phyloP scores from a whole-genome alignment of 2,797 vertebrate species.

The Rhynchotus rufescens region DNA sequence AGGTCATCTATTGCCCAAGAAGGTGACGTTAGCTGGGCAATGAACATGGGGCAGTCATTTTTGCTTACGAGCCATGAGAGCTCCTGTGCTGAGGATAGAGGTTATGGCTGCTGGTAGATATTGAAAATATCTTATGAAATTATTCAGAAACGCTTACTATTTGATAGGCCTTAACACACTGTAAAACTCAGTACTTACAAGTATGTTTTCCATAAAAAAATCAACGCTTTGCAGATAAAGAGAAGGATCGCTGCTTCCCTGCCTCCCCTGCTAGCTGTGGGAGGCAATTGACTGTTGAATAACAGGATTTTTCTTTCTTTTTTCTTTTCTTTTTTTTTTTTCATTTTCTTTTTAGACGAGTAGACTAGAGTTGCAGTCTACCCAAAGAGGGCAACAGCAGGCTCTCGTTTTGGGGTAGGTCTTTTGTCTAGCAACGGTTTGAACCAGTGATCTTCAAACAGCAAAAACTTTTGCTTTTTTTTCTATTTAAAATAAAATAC shows the following conservation, averaged over 20 bases:
- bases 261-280: constrained; percentile 47
- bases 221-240: constrained; percentile 61
- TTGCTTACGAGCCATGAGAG: not conserved
- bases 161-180: constrained; percentile 20
- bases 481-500: constrained; percentile 6
- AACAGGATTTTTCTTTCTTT: not conserved
- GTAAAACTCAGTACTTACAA: constrained; percentile 45
- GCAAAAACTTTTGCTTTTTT: not conserved
- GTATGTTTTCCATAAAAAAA: constrained; percentile 62
- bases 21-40: not conserved
- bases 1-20: not conserved
- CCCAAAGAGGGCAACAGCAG: not conserved
- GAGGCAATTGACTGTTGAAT: constrained; percentile 58
- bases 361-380: constrained; percentile 26
- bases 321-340: not conserved
- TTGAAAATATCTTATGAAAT: constrained; percentile 61
- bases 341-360: not conserved
- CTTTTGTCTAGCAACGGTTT: constrained; percentile 10
- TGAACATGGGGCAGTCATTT: not conserved
- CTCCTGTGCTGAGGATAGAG: not conserved
- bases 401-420: not conserved
- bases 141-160: constrained; percentile 52
- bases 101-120: constrained; percentile 3
- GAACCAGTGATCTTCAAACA: constrained; percentile 11
- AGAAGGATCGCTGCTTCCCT: constrained; percentile 57